phyloP scores from a whole-genome alignment of 2,888 invertebrate species.

The Pollenia labialis region DNA sequence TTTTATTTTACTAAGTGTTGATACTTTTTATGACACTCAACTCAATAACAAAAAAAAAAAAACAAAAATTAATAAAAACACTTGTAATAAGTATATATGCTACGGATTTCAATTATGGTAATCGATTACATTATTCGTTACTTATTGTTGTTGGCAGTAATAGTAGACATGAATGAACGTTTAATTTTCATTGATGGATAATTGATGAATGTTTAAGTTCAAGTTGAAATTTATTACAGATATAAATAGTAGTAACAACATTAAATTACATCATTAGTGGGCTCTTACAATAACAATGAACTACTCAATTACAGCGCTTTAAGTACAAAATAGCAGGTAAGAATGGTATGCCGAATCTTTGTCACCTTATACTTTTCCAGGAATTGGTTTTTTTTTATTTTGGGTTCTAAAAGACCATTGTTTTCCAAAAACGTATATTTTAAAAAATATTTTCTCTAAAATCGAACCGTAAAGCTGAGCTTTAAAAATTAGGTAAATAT shows the following conservation, averaged over 20 bases:
- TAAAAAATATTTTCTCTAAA: no score
- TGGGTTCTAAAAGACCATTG: no score
- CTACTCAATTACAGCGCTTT: conserved; percentile 28
- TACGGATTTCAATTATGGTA: conserved; percentile 37
- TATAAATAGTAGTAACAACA: conserved; percentile 28
- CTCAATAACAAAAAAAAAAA: no score
- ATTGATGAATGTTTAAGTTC: conserved; percentile 64
- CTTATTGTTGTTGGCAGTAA: background rate
- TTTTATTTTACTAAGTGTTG: background rate
- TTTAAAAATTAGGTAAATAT: no score
- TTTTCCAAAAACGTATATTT: no score
- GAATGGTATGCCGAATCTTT: background rate
- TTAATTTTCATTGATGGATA: conserved; percentile 33
- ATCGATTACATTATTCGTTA: conserved; percentile 53
- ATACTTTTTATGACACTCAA: background rate
- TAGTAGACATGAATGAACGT: background rate
- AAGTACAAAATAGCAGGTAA: background rate
- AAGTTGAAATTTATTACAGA: conserved; percentile 68
- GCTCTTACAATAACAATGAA: conserved; percentile 7
- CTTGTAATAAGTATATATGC: background rate
- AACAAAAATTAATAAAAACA: background rate
- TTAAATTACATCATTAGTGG: background rate
- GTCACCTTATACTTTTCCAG: no score
- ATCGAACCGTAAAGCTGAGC: no score
- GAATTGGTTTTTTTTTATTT: no score